A percentile compares a stretch with the other conserved stretches of the same genome.
phyloP scores from a whole-genome alignment of 2,113 vertebrate species.

The Neogobius melanostomus region DNA sequence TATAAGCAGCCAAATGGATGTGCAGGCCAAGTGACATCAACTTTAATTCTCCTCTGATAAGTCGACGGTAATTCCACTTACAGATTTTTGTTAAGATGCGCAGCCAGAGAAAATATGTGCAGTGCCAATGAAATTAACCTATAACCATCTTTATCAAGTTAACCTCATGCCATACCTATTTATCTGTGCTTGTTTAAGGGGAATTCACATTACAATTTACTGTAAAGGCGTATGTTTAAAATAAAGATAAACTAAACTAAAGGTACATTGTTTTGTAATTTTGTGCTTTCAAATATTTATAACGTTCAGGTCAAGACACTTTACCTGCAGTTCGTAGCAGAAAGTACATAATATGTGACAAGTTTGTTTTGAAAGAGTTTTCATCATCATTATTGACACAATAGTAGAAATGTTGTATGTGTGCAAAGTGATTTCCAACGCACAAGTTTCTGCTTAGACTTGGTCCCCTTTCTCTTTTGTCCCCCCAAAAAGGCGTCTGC shows the following conservation, averaged over 20 bases:
- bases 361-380: too few relatives aligned
- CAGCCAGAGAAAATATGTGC: slow-evolving; percentile 43
- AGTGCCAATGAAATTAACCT: slow-evolving; percentile 43
- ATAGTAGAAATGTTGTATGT: slow-evolving; percentile 17
- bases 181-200: slow-evolving; percentile 14
- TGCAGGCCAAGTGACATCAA: slow-evolving; percentile 63
- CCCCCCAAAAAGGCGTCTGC: slow-evolving; percentile 42
- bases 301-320: too few relatives aligned
- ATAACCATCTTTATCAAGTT: slow-evolving; percentile 46
- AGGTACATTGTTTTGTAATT: background rate
- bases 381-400: too few relatives aligned
- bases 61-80: slow-evolving; percentile 66
- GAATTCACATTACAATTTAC: background rate
- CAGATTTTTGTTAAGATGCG: slow-evolving; percentile 47
- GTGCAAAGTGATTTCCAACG: slow-evolving; percentile 37
- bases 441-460: slow-evolving; percentile 43
- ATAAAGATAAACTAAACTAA: background rate
- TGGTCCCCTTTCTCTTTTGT: slow-evolving; percentile 18
- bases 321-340: too few relatives aligned
- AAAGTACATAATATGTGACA: too few relatives aligned
- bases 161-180: background rate
- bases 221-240: background rate
- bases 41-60: slow-evolving; percentile 62
- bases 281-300: background rate
- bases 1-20: slow-evolving; percentile 67